phyloP scores from a whole-genome alignment of 2,888 invertebrate genomes.

The Ectemnius continuus region DNA sequence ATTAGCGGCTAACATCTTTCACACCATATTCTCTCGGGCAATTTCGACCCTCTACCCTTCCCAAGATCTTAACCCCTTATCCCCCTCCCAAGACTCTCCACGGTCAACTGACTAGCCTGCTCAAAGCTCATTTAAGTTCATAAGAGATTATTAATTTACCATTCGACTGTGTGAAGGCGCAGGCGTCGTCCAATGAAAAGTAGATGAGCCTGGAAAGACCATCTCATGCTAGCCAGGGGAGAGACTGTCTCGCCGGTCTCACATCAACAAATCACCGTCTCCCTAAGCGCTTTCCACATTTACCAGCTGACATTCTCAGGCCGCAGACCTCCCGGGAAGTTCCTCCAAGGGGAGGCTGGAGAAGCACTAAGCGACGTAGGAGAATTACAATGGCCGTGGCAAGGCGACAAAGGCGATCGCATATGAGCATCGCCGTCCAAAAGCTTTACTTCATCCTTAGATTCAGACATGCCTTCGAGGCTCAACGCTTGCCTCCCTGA shows the following conservation, averaged over 20 bases:
- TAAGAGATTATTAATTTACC: constrained; percentile 22
- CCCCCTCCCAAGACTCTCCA: not conserved
- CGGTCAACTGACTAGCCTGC: constrained; percentile 18
- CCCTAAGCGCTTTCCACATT: constrained; percentile 21
- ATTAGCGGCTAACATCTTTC: too few species aligned
- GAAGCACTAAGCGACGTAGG: constrained; percentile 58
- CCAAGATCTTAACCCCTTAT: too few species aligned
- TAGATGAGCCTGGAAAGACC: too few species aligned
- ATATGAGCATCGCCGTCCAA: constrained; percentile 21
- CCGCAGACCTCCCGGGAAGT: constrained; percentile 21
- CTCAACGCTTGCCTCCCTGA: constrained; percentile 25
- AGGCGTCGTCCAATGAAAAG: too few species aligned
- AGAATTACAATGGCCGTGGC: constrained; percentile 47
- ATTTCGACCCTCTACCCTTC: too few species aligned
- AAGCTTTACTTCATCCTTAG: too few species aligned
- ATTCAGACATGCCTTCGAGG: not conserved
- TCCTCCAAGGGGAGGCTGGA: constrained; percentile 45
- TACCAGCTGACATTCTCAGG: constrained; percentile 22
- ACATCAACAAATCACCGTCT: constrained; percentile 34
- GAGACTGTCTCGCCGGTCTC: not conserved
- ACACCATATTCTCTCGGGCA: too few species aligned
- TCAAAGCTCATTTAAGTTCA: constrained; percentile 33
- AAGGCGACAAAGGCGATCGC: constrained; percentile 54
- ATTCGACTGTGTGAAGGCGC: constrained; percentile 1
- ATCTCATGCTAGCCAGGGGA: too few species aligned